phyloP scores from a whole-genome alignment of 2,797 vertebrate genomes.

The Hypotaenidia philippensis region DNA sequence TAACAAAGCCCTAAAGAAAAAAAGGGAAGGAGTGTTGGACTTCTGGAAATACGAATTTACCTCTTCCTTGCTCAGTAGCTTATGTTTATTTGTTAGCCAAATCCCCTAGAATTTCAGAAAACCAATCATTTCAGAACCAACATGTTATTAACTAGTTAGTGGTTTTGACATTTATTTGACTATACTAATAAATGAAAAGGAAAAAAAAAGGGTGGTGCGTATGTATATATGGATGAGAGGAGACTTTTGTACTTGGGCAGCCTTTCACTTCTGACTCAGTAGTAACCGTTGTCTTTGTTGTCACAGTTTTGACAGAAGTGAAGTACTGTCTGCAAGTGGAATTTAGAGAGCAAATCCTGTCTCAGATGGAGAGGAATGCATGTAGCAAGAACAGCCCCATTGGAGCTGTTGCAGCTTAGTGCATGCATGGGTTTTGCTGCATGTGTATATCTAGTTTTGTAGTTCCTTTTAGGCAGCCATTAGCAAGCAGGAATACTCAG shows the following conservation, averaged over 20 bases:
- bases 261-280: background rate
- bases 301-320: background rate
- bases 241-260: background rate
- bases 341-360: background rate
- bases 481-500: background rate
- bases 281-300: background rate
- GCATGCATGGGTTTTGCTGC: background rate
- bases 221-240: background rate
- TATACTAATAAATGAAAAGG: background rate
- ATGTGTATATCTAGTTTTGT: background rate
- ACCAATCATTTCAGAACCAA: background rate
- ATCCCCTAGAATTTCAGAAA: background rate
- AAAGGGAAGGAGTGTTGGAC: background rate
- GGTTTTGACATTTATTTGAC: background rate
- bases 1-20: background rate
- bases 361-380: background rate
- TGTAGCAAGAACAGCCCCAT: background rate
- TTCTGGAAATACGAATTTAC: background rate
- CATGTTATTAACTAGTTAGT: background rate
- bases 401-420: background rate
- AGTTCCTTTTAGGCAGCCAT: background rate
- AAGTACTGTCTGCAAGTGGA: background rate
- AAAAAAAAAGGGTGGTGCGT: too few species aligned
- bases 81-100: background rate
- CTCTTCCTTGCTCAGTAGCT: background rate